Conservation (phyloP, 2,113 vertebrate species). For the Epinephelus fuscoguttatus region DNA sequence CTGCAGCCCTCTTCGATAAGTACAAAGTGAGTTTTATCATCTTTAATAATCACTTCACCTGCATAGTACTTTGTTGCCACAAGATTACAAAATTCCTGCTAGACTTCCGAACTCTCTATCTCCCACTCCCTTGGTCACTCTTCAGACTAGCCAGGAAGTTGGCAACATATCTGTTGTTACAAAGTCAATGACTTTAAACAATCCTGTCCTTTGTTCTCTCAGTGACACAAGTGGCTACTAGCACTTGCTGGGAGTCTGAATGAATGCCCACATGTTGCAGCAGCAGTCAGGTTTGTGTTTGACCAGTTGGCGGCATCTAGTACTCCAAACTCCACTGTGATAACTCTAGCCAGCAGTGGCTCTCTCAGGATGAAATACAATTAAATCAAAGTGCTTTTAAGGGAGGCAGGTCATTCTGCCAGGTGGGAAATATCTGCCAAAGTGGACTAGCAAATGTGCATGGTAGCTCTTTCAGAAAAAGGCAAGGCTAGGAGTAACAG, state of each 20-base stretch:
- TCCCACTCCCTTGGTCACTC: not conserved
- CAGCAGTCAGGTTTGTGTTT: conserved; percentile 10
- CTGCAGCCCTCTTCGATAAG: too few relatives aligned
- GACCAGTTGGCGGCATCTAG: not conserved
- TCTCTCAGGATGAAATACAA: not conserved
- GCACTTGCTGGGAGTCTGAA: not conserved
- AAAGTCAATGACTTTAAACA: too few relatives aligned
- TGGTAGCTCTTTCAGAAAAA: not conserved
- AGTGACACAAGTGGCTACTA: not conserved
- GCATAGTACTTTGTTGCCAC: too few relatives aligned
- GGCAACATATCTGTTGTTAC: not conserved
- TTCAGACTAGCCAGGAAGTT: not conserved
- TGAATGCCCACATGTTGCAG: not conserved
- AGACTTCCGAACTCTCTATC: not conserved
- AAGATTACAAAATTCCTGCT: too few relatives aligned
- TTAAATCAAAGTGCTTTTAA: not conserved
- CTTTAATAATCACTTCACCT: too few relatives aligned
- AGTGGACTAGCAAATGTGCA: not conserved
- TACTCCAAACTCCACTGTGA: not conserved
- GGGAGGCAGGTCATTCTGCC: not conserved
- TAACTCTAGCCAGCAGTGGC: not conserved
- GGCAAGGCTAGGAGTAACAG: not conserved
- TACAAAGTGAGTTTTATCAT: too few relatives aligned
- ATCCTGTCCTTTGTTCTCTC: not conserved
- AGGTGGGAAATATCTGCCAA: not conserved